Conservation (phyloP, 2,797 vertebrate genomes). For the Eidolon dupreanum region DNA sequence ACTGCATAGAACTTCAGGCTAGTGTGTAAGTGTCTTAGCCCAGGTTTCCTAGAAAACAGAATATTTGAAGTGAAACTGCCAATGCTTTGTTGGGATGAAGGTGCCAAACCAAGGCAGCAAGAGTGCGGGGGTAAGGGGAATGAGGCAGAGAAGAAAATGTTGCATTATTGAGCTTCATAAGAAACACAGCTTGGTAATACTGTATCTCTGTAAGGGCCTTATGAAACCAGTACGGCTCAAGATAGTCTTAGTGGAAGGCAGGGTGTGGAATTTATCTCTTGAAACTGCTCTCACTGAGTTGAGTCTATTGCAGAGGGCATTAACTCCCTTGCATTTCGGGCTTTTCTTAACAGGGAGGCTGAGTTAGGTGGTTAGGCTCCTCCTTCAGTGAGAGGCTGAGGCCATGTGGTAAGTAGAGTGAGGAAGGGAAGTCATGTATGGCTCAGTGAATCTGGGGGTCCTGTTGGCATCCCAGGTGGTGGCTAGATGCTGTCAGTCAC, state of each 20-base stretch:
- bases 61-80: neutral
- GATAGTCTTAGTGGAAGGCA: neutral
- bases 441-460: neutral
- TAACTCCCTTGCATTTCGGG: neutral
- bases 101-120: neutral
- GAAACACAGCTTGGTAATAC: neutral
- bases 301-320: neutral
- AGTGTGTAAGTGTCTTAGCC: neutral
- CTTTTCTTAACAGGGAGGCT: neutral
- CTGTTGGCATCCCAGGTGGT: neutral
- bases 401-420: no score
- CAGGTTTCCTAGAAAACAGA: conserved; percentile 36
- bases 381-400: neutral
- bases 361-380: neutral
- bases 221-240: neutral
- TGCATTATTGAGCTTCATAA: neutral
- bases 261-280: neutral
- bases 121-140: no score
- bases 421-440: accelerated
- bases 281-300: neutral
- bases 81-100: neutral
- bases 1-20: neutral
- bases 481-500: neutral
- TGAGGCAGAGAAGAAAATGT: neutral
- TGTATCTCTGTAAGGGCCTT: neutral